These are phyloP conservation scores for Volucella bombylans DNA, from an alignment of 2,888 invertebrate species.

Conservation along the genomic window DNA sequence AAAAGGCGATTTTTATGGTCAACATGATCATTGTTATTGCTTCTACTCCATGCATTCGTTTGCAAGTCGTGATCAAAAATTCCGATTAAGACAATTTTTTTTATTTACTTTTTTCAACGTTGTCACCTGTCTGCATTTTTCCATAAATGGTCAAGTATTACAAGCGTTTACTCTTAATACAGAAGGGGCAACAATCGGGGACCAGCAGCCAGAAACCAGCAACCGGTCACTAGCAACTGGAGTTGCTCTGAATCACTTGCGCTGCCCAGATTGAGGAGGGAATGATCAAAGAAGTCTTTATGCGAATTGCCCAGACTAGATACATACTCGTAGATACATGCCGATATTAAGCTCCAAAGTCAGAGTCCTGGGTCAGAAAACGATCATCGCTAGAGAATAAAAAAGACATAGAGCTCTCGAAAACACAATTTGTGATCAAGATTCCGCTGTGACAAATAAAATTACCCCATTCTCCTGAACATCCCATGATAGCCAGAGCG, in stretches of 20 bases:
- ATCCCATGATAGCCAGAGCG: conserved; percentile 45
- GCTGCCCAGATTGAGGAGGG: conserved; percentile 40
- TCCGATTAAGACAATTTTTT: conserved; percentile 44
- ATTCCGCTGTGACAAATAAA: conserved; percentile 72
- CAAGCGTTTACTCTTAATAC: conserved; percentile 54
- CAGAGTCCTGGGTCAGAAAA: background rate
- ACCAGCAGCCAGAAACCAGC: too few relatives aligned
- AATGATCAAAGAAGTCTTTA: conserved; percentile 64
- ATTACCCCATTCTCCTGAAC: conserved; percentile 65
- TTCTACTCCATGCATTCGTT: conserved; percentile 32
- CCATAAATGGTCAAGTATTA: conserved; percentile 63
- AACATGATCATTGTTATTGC: conserved; percentile 50
- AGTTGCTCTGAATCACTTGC: conserved; percentile 47
- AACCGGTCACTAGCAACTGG: conserved; percentile 18
- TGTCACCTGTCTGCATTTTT: conserved; percentile 47
- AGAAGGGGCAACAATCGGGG: conserved; percentile 50
- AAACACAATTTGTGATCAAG: conserved; percentile 72
- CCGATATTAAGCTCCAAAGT: background rate
- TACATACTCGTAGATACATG: background rate
- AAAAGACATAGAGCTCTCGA: conserved; percentile 57
- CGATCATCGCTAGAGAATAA: conserved; percentile 29
- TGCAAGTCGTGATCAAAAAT: conserved; percentile 61
- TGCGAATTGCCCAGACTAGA: conserved; percentile 47
- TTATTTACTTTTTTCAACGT: conserved; percentile 18
- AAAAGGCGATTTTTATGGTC: conserved; percentile 59